Percentiles rank a stretch among this genome's conserved stretches.
These are phyloP conservation scores for Astyanax mexicanus DNA, from an alignment of 2,797 vertebrate genomes.

Conservation along the genomic window DNA sequence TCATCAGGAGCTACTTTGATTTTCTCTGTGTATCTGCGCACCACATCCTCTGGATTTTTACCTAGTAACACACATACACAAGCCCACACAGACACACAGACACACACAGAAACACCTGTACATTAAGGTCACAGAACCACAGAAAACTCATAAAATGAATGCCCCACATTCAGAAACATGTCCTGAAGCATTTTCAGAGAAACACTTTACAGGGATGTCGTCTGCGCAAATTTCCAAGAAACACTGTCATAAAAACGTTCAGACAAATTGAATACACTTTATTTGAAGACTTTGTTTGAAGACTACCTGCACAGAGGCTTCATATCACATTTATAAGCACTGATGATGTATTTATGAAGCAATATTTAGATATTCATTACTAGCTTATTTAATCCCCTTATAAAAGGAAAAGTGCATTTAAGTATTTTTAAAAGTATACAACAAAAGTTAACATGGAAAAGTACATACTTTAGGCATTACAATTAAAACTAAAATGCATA, in stretches of 20 bases:
- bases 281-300: too few species aligned
- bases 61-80: slow-evolving; percentile 70
- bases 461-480: too few species aligned
- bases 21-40: slow-evolving; percentile 92
- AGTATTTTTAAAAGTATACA: too few species aligned
- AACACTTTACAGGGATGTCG: background rate
- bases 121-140: background rate
- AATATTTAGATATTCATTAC: too few species aligned
- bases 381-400: too few species aligned
- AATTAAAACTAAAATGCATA: too few species aligned
- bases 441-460: too few species aligned
- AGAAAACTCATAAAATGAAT: background rate
- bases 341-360: too few species aligned
- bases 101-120: background rate
- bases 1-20: slow-evolving; percentile 92
- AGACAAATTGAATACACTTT: too few species aligned
- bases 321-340: too few species aligned
- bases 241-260: background rate
- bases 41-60: slow-evolving; percentile 94
- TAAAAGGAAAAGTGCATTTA: too few species aligned
- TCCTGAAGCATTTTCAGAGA: background rate
- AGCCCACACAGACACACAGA: slow-evolving; percentile 10
- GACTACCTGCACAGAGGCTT: too few species aligned
- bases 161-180: background rate
- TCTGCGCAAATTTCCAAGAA: background rate